These are phyloP conservation scores for Carassius auratus DNA, from an alignment of 2,113 vertebrate genomes.

Conservation along the genomic window DNA sequence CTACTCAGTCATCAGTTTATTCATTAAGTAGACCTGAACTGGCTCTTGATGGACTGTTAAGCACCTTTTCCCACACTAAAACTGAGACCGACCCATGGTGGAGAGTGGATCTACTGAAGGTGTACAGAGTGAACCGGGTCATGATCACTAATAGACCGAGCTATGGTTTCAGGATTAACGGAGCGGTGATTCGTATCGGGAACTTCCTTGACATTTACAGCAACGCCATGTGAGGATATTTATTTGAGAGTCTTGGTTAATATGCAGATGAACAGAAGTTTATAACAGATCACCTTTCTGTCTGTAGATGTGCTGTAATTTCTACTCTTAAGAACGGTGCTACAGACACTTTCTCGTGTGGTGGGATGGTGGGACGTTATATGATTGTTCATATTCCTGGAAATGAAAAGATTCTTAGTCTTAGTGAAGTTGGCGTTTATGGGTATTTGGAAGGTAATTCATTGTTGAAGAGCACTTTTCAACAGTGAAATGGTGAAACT, in stretches of 20 bases:
- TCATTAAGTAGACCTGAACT: accelerated
- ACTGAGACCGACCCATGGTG: neutral
- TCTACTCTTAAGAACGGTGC: neutral
- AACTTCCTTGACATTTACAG: neutral
- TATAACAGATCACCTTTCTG: no score
- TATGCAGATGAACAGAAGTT: no score
- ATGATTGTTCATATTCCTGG: neutral
- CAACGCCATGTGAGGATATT: neutral
- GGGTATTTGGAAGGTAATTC: neutral
- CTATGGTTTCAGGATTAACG: neutral
- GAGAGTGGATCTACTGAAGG: neutral
- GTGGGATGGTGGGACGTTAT: constrained; percentile 41
- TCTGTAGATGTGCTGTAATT: no score
- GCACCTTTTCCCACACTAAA: neutral
- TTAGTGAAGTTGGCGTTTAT: neutral
- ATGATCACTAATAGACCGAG: neutral
- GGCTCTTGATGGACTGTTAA: neutral
- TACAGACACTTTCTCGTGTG: neutral
- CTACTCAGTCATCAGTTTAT: neutral
- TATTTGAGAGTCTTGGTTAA: neutral
- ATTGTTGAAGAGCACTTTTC: no score
- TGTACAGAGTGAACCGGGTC: neutral
- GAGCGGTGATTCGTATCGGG: neutral
- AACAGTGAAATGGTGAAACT: no score
- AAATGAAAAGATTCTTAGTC: neutral